Evolutionary conservation across 1,140 invertebrate genomes (phyloP), one percentile per base, ranked within the genome.

Genomic region (Drosophila prosaltans): DNA sequence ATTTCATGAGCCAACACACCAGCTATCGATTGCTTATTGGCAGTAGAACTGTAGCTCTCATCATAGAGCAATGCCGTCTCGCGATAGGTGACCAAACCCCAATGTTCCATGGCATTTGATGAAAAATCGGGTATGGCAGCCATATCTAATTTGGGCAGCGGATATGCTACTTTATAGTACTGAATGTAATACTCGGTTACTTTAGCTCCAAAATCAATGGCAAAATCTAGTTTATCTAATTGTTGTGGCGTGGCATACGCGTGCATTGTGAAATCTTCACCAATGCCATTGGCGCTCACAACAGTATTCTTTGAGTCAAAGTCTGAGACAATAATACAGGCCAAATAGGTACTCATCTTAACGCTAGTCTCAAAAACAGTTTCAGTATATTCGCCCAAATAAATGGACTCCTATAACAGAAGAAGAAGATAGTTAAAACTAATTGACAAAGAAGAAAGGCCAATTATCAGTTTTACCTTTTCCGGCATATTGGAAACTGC

Each of bases 91-190:
- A 97, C 95, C 1, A 97, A 92, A 3, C 97, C 97, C 97, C 98
- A 99, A 93, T 98, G 97, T 92, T 99, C 98, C 95, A 99, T 99
- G 0, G 98, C 98, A 10, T 97, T 97, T 0, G 97, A 97, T 5
- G 96, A 95, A 93, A 99, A 99, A 92, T 99, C 98, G 1, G 98
- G 98, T 75, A 99, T 97, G 10, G 97, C 97, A 70, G 97, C 96
- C 95, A 98, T 96, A 93, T 98, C 97, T 81, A 97, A 92, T 93
- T 98, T 98, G 28, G 97, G 96, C 30, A 98, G 92, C 7, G 98
- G 97, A 93, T 98, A 99, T 24, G 94, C 90, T 60, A 98, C 95
- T 71, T 95, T 93, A 92, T 98, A 99, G 92, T 98, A 97, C 30
- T 97, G 93, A 28, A 97, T 96, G 91, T 96, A 99, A 90, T 95